Evolutionary conservation across 1,140 invertebrate species (phyloP).

Genomic region (Drosophila melanica): DNA sequence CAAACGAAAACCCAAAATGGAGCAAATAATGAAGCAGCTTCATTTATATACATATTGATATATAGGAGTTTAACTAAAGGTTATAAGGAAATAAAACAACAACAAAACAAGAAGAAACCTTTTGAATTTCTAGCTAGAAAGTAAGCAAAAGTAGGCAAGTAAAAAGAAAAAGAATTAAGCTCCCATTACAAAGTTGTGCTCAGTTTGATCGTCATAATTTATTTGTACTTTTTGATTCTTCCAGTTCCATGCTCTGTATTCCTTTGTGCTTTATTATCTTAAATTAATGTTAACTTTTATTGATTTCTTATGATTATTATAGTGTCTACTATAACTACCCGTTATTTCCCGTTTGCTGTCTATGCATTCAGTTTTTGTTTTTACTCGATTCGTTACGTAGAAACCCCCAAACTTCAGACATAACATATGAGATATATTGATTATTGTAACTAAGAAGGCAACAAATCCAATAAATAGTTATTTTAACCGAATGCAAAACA

Average conservation of each 20-base stretch:
- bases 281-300: constrained; percentile 20
- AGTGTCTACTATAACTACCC: constrained; percentile 36
- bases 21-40: constrained; percentile 24
- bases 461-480: constrained; percentile 70
- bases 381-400: constrained; percentile 13
- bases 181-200: neutral
- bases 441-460: constrained; percentile 59
- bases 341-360: constrained; percentile 52
- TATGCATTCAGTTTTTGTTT: constrained; percentile 56
- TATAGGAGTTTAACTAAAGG: constrained; percentile 49
- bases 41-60: constrained; percentile 23
- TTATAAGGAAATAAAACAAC: constrained; percentile 44
- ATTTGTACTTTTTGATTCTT: neutral
- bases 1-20: constrained; percentile 15
- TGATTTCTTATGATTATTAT: constrained; percentile 42
- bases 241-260: constrained; percentile 24
- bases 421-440: constrained; percentile 37
- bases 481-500: constrained; percentile 73
- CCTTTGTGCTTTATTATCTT: constrained; percentile 11
- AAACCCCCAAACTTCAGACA: neutral
- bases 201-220: constrained; percentile 8
- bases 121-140: constrained; percentile 65
- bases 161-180: neutral
- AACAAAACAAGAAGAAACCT: constrained; percentile 13
- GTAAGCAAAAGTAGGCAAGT: constrained; percentile 51